Percentiles rank a stretch among this genome's conserved stretches.
Evolutionary conservation across 2,888 invertebrate species (phyloP).

Genomic region (Escarpia spicata): DNA sequence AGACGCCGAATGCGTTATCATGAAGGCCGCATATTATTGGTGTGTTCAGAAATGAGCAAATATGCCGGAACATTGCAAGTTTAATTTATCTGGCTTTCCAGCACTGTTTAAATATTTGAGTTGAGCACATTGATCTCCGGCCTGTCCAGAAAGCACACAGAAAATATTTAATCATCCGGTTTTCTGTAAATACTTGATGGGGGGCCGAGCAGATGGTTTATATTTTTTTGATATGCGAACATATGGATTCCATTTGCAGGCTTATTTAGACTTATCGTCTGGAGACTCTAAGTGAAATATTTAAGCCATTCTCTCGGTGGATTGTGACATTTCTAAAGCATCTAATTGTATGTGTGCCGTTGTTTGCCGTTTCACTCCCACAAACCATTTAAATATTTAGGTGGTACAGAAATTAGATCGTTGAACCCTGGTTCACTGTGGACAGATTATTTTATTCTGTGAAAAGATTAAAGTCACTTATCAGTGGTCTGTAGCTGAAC

Average conservation of each 20-base stretch:
- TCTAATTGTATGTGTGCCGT: neutral
- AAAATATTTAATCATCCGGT: slow-evolving; percentile 3
- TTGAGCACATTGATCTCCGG: neutral
- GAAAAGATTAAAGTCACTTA: neutral
- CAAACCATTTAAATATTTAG: slow-evolving; percentile 12
- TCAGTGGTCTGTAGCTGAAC: neutral
- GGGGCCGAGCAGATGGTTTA: neutral
- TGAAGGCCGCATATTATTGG: neutral
- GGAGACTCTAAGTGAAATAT: neutral
- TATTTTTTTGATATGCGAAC: neutral
- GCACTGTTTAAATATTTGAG: neutral
- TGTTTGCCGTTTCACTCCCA: neutral
- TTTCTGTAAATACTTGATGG: neutral
- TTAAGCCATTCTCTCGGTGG: neutral
- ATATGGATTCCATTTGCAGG: neutral
- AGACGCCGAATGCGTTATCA: neutral
- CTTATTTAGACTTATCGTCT: neutral
- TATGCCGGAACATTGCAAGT: neutral
- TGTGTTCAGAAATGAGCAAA: neutral
- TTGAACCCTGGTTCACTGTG: neutral
- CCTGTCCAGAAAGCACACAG: slow-evolving; percentile 8
- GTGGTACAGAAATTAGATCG: neutral
- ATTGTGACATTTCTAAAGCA: slow-evolving; percentile 16
- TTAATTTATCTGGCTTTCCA: slow-evolving; percentile 6
- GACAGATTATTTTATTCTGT: neutral